Evolutionary conservation across 1,140 invertebrate genomes (phyloP), one percentile per base, ranked within the genome.

Genomic region (Eumaeus atala): DNA sequence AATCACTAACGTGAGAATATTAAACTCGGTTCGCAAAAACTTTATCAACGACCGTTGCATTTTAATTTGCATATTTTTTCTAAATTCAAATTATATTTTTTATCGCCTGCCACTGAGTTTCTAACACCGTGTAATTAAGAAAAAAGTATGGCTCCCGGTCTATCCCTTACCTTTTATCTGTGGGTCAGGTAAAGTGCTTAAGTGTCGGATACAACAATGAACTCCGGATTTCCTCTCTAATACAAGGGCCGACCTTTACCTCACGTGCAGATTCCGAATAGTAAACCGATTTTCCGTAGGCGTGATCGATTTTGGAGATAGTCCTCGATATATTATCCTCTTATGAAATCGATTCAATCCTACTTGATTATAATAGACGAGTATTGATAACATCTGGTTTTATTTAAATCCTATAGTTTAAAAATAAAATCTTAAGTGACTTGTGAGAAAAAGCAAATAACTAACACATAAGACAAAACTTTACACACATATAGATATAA

Each of bases 291-390:
- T 78, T 80, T 81, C 70, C 73, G 73, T 74, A 70, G 84, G 84
- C 79, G 84, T 86, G 78, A 87, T 87, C 69, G 84, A 84, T 86
- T 82, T 79, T 71, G 58, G 70, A 83, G 79, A 86, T 86, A 83
- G 56, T 60, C 66, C 77, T 66, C 60, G n/a, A n/a, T n/a, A 74
- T 72, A 28, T 3, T 28, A 28, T 62, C 64, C 61, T 69, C 62
- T 67, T 72, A 64, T 67, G 54, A 65, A 66, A 76, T 71, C 69
- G 67, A 75, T 75, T 72, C 64, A 64, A 66, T 54, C 28, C 40
- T 44, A 14, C 8, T 12, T 40, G 9, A 38, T 40, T 42, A 17
- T 47, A 17, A 54, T 54, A 21, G 21, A 28, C 6, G 6, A 3
- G 6, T 28, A 28, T 28, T 6, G 21, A 28, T 28, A 28, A 28